Evolutionary conservation across 2,797 vertebrate genomes (phyloP).

Genomic region (Lepilemur septentrionalis): DNA sequence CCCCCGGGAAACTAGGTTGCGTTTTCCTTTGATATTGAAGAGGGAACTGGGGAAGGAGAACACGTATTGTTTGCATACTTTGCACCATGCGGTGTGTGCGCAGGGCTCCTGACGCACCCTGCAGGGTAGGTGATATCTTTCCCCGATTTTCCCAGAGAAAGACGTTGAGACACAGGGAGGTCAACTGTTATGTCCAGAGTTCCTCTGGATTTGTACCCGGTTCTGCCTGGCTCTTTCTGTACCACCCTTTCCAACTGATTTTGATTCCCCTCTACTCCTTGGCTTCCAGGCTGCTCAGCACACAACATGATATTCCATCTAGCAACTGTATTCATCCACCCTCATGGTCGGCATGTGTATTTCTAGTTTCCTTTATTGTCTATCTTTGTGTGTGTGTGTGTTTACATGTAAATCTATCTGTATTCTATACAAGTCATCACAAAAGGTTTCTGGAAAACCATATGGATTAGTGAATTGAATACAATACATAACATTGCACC

Average conservation of each 20-base stretch:
- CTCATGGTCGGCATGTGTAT: not conserved
- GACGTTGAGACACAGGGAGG: not conserved
- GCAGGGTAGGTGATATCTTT: no score
- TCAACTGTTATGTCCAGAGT: not conserved
- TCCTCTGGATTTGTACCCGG: not conserved
- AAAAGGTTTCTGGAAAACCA: not conserved
- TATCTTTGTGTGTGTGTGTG: not conserved
- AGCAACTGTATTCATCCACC: not conserved
- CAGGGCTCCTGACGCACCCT: accelerated
- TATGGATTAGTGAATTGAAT: not conserved
- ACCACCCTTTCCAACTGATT: not conserved
- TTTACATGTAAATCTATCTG: not conserved
- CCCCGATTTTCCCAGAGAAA: not conserved
- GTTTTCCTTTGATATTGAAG: not conserved
- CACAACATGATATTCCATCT: accelerated
- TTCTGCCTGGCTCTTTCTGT: not conserved
- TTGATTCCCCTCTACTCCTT: not conserved
- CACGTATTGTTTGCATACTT: accelerated
- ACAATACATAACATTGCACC: not conserved
- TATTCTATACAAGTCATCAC: not conserved
- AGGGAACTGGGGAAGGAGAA: not conserved
- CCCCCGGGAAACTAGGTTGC: not conserved
- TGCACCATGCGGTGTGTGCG: accelerated
- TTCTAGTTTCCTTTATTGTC: not conserved
- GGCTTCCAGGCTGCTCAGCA: not conserved